These are phyloP conservation scores for Parazoanthus swiftii DNA, from an alignment of 92 coral and sea anemone genomes.

Conservation along the genomic window DNA sequence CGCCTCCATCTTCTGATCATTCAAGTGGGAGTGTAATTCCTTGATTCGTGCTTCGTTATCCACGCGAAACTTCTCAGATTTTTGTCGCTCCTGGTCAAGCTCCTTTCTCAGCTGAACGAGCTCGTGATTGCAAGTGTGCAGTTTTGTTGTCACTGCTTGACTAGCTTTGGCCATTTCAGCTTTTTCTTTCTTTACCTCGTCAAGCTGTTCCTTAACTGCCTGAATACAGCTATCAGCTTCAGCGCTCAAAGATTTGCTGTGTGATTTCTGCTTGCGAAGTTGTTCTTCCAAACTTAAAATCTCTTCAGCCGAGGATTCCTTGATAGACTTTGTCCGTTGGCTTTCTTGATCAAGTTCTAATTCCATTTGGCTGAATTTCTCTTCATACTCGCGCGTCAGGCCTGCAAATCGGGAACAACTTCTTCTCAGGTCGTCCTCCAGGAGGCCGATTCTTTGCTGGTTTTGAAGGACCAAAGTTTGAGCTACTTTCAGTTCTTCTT, in stretches of 20 bases:
- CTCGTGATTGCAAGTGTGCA: conserved; percentile 63
- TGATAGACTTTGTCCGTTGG: conserved; percentile 41
- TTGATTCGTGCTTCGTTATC: conserved; percentile 59
- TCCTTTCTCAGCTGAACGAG: conserved; percentile 53
- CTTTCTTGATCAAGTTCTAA: conserved; percentile 59
- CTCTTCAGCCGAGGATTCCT: conserved; percentile 66
- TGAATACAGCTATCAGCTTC: conserved; percentile 82
- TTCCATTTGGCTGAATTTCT: conserved; percentile 61
- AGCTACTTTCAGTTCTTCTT: conserved; percentile 52
- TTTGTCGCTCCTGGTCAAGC: conserved; percentile 53
- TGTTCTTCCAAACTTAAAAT: conserved; percentile 71
- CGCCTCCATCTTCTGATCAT: conserved; percentile 58
- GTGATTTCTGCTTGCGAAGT: conserved; percentile 61
- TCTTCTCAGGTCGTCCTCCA: conserved; percentile 52
- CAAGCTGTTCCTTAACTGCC: conserved; percentile 63
- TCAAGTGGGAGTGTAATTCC: conserved; percentile 56
- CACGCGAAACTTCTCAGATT: conserved; percentile 41
- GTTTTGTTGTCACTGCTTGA: conserved; percentile 47
- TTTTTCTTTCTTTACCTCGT: conserved; percentile 55
- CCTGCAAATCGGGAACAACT: conserved; percentile 14
- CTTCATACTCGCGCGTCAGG: conserved; percentile 54
- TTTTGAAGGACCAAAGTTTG: conserved; percentile 50
- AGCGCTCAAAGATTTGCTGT: conserved; percentile 71
- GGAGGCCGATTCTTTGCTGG: conserved; percentile 44
- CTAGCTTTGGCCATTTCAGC: conserved; percentile 53